phyloP scores from a whole-genome alignment of 2,113 vertebrate species.

The Thunnus thynnus region DNA sequence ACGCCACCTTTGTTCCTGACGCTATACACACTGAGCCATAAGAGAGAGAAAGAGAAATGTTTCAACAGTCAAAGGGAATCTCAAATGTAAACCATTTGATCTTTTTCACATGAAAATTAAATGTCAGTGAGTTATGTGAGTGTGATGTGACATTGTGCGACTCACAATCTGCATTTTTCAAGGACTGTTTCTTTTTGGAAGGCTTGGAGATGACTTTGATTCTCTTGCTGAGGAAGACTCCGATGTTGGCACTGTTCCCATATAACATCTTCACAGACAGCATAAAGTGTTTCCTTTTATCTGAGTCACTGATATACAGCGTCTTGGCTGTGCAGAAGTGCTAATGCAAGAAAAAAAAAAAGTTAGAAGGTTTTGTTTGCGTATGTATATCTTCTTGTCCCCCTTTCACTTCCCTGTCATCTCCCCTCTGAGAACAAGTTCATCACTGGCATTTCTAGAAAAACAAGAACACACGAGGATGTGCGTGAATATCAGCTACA shows the following conservation, averaged over 20 bases:
- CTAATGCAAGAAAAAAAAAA: constrained; percentile 72
- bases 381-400: neutral
- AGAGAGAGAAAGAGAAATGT: neutral
- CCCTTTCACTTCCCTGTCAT: constrained; percentile 30
- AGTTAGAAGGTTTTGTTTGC: constrained; percentile 2
- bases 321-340: constrained; percentile 99
- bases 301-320: constrained; percentile 97
- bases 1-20: constrained; percentile 97
- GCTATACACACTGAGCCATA: constrained; percentile 93
- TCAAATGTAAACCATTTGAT: neutral
- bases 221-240: constrained; percentile 96
- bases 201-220: constrained; percentile 99
- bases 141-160: constrained; percentile 45
- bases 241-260: constrained; percentile 95
- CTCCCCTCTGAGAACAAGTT: neutral
- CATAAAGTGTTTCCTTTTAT: constrained; percentile 99
- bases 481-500: neutral
- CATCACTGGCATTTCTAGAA: neutral
- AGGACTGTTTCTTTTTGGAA: constrained; percentile 98
- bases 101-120: neutral
- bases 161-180: constrained; percentile 98
- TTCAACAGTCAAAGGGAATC: neutral
- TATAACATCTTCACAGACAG: constrained; percentile 98
- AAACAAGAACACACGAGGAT: neutral
- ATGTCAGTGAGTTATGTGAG: neutral